A percentile compares a stretch with the other conserved stretches of the same genome.
Conservation (phyloP, 1,140 invertebrate genomes). For the Subanguina moxae region DNA sequence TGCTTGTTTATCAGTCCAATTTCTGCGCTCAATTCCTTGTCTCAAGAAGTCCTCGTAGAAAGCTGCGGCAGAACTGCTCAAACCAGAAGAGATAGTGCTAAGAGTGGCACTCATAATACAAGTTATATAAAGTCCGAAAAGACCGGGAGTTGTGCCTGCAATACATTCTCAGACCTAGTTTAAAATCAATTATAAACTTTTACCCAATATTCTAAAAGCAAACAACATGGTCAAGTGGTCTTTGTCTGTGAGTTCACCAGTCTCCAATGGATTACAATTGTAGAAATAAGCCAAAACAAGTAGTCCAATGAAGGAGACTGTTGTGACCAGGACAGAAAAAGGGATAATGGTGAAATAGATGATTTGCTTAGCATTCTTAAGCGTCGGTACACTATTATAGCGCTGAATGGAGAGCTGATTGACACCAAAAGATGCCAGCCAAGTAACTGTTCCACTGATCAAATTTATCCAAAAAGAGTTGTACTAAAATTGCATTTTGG, state of each 20-base stretch:
- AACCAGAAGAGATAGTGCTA: conserved; percentile 27
- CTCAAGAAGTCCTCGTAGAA: conserved; percentile 30
- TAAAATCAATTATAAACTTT: not conserved
- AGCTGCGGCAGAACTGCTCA: conserved; percentile 29
- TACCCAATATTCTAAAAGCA: conserved; percentile 23
- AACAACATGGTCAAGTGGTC: conserved; percentile 30
- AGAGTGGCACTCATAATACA: conserved; percentile 29
- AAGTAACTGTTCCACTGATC: conserved; percentile 24
- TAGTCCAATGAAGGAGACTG: conserved; percentile 25
- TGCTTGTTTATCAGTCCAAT: not conserved
- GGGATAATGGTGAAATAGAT: conserved; percentile 18
- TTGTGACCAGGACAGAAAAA: conserved; percentile 21
- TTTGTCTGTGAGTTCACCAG: conserved; percentile 25
- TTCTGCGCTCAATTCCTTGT: not conserved
- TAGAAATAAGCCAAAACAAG: conserved; percentile 33
- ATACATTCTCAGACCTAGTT: not conserved
- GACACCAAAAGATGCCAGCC: conserved; percentile 31
- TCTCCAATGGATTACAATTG: conserved; percentile 36
- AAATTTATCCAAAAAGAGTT: conserved; percentile 26
- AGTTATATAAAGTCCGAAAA: conserved; percentile 26
- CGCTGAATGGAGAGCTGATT: conserved; percentile 35
- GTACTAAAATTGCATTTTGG: conserved; percentile 34
- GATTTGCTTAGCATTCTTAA: conserved; percentile 17
- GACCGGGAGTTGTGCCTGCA: conserved; percentile 25
- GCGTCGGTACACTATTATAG: conserved; percentile 11